Evolutionary conservation across 2,113 vertebrate species (phyloP).

Genomic region (Muntiacus muntjak): DNA sequence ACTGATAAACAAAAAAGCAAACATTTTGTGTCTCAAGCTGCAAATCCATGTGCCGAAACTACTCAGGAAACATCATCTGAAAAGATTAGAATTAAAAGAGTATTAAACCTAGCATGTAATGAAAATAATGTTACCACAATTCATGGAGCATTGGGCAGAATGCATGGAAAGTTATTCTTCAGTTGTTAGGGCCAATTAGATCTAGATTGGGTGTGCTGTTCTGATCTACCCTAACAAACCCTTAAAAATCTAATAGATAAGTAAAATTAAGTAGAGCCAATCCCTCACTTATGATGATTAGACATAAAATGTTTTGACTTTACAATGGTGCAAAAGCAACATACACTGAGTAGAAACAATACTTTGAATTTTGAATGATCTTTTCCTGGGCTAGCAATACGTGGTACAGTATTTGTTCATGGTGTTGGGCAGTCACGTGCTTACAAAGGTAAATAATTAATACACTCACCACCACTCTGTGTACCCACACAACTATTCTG

Average conservation of each 20-base stretch:
- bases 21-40: neutral
- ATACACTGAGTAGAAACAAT: neutral
- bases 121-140: neutral
- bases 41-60: neutral
- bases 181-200: neutral
- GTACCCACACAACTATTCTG: neutral
- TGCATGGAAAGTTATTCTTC: neutral
- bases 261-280: neutral
- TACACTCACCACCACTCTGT: neutral
- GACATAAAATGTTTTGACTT: neutral
- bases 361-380: neutral
- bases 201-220: neutral
- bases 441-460: neutral
- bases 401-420: neutral
- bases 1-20: neutral
- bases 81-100: neutral
- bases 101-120: neutral
- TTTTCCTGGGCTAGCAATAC: neutral
- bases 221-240: neutral
- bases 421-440: neutral
- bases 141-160: neutral
- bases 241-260: neutral
- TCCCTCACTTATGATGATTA: neutral
- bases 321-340: neutral
- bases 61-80: neutral